phyloP scores from a whole-genome alignment of 2,113 vertebrate genomes.

The Origma solitaria region DNA sequence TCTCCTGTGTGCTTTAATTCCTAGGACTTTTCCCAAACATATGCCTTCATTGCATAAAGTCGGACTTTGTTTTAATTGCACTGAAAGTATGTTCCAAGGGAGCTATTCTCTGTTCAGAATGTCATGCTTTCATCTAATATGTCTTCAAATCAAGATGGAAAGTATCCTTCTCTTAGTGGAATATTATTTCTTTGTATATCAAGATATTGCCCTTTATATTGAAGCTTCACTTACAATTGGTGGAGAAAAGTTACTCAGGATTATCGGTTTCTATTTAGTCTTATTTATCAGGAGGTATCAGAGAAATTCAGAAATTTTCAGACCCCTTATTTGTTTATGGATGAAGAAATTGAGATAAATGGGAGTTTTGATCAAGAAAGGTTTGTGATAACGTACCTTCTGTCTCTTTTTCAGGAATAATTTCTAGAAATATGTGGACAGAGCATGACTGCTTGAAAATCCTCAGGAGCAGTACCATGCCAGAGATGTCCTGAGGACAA shows the following conservation, averaged over 20 bases:
- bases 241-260: background rate
- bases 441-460: background rate
- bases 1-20: background rate
- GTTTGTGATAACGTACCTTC: background rate
- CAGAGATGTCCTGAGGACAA: background rate
- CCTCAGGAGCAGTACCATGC: background rate
- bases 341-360: background rate
- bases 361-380: background rate
- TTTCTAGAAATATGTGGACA: background rate
- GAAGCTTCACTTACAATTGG: background rate
- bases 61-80: background rate
- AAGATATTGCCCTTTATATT: background rate
- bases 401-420: background rate
- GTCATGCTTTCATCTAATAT: background rate
- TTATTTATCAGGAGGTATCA: background rate
- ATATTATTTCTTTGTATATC: background rate
- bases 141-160: background rate
- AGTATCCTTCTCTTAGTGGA: background rate
- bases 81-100: background rate
- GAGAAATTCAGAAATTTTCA: background rate
- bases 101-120: background rate
- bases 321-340: background rate
- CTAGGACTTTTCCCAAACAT: background rate
- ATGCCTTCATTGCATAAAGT: background rate
- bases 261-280: background rate